Evolutionary conservation across 2,113 vertebrate genomes (phyloP).

Genomic region (Sminthopsis crassicaudata): DNA sequence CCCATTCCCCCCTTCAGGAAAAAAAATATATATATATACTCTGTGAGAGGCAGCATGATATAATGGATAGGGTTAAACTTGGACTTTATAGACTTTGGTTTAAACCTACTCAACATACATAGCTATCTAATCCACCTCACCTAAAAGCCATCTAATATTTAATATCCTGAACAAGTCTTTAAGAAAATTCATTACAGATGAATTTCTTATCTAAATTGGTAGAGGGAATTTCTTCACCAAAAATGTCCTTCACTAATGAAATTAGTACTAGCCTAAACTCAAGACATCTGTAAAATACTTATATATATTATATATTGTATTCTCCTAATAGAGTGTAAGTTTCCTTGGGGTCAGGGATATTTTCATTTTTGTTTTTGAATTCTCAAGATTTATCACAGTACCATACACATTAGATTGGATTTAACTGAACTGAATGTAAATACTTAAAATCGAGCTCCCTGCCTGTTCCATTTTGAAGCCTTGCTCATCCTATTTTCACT

Average conservation of each 20-base stretch:
- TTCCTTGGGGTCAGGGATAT: background rate
- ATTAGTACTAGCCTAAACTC: background rate
- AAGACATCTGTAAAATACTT: background rate
- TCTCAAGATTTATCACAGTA: background rate
- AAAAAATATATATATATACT: too few relatives aligned
- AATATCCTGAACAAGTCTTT: background rate
- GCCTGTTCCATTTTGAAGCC: background rate
- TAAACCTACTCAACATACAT: too few relatives aligned
- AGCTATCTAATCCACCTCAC: background rate
- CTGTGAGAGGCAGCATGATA: too few relatives aligned
- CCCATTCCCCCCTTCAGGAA: too few relatives aligned
- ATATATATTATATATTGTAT: background rate
- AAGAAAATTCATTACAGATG: background rate
- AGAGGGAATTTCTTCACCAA: background rate
- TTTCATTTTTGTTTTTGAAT: background rate
- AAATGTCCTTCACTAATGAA: background rate
- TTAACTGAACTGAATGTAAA: background rate
- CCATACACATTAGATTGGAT: background rate
- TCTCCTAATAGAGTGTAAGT: background rate
- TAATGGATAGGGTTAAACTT: too few relatives aligned
- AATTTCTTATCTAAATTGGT: background rate
- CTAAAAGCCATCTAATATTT: background rate
- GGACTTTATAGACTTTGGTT: too few relatives aligned
- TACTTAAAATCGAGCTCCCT: background rate
- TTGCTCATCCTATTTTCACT: background rate